Evolutionary conservation across 2,113 vertebrate genomes (phyloP).

Genomic region (Mixornis gularis): DNA sequence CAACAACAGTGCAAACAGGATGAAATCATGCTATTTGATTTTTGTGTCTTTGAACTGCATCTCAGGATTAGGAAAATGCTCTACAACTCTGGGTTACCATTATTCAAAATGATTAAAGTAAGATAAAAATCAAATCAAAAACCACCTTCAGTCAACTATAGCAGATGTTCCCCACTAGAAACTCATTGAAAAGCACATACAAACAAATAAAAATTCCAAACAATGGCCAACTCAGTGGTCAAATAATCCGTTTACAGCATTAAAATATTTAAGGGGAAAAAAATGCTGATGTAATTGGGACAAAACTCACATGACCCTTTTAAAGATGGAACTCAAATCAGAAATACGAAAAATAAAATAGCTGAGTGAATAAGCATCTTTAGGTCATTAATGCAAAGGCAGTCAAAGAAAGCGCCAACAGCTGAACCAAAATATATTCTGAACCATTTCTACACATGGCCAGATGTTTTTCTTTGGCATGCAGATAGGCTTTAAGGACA

Average conservation of each 20-base stretch:
- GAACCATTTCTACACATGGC: background rate
- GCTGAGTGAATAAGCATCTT: background rate
- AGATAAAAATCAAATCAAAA: background rate
- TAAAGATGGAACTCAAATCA: background rate
- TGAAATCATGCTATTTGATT: background rate
- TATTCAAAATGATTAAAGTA: background rate
- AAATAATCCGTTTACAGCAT: too few species aligned
- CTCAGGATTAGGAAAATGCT: background rate
- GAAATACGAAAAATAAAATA: background rate
- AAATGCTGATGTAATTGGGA: too few species aligned
- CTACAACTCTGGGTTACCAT: background rate
- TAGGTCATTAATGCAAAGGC: background rate
- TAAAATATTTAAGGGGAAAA: too few species aligned
- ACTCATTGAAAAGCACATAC: background rate
- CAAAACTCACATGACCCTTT: too few species aligned
- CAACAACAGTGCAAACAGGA: background rate
- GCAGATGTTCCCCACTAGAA: background rate
- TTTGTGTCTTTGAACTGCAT: background rate
- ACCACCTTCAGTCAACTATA: background rate
- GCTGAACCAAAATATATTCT: background rate
- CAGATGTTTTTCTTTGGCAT: background rate
- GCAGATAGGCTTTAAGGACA: background rate
- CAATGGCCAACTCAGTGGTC: too few species aligned
- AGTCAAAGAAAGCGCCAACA: background rate
- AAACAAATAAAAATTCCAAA: too few species aligned